Evolutionary conservation across 2,888 invertebrate genomes (phyloP), one percentile per base, ranked within the genome.

Genomic region (Rotaria sp.): DNA sequence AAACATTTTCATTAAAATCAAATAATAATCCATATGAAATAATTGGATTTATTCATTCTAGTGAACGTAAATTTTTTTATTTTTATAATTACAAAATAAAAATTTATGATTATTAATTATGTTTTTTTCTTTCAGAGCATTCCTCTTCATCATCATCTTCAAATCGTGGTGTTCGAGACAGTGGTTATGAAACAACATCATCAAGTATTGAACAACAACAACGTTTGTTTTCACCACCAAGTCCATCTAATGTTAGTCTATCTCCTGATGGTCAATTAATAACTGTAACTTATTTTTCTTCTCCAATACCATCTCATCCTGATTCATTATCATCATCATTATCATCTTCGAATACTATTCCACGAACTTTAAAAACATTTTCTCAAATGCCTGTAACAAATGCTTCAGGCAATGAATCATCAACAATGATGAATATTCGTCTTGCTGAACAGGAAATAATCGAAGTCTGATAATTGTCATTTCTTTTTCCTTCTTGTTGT

Each of bases 361-460:
- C 41, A 80, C 38, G 41, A 21, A 80, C 80, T 26, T 45, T 80
- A n/a, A 80, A 45, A 80, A 80, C 80, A 80, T 80, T 80, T 26
- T 80, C 45, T n/a, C 38, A 45, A 24, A 41, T 45, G 45, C 80
- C 80, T 80, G 11, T 45, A 8, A 24, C 24, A 45, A 41, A n/a
- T n/a, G 26, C 38, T 80, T 26, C 38, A 80, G 45, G 45, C 80
- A 45, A 80, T 45, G 67, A 67, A 67, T 67, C 67, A 30, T 80
- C 80, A 80, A 80, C n/a, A 24, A 80, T 45, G 26, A 80, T 45
- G 41, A 41, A 45, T 45, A 45, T 13, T 45, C 26, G 45, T 45
- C 80, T 80, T 45, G 80, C 80, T 80, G 80, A 80, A 80, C 80
- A 80, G 45, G 80, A 80, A 80, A 80, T 80, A 41, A 80, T 80